phyloP scores from a whole-genome alignment of 2,797 vertebrate genomes.

The Notolabrus celidotus region DNA sequence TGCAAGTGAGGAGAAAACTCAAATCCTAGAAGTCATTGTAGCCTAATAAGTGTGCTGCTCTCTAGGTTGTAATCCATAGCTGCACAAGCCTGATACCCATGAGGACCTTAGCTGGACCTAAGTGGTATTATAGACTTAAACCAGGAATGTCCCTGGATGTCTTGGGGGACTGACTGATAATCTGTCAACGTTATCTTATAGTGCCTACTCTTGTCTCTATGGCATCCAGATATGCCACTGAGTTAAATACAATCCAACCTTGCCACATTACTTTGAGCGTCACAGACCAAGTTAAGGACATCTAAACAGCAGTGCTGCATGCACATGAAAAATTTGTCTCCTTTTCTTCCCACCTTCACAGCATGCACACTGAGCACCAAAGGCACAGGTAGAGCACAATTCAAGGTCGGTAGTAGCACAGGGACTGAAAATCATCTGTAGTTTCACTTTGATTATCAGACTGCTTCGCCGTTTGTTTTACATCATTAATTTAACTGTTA shows the following conservation, averaged over 20 bases:
- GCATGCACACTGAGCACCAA: neutral
- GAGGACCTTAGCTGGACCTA: constrained; percentile 49
- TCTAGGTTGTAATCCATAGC: constrained; percentile 35
- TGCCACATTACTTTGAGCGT: neutral
- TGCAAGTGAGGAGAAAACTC: too few relatives aligned
- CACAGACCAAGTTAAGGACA: neutral
- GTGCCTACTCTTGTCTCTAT: constrained; percentile 9
- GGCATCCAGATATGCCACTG: neutral
- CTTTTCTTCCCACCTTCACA: neutral
- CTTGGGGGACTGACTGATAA: constrained; percentile 56
- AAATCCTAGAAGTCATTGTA: too few relatives aligned
- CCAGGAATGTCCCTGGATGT: constrained; percentile 47
- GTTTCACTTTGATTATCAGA: constrained; percentile 4
- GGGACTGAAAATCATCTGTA: neutral
- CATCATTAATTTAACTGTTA: neutral
- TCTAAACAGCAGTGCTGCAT: neutral
- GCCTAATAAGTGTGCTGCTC: neutral
- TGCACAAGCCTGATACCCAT: constrained; percentile 21
- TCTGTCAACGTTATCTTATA: constrained; percentile 43
- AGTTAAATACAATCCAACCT: neutral
- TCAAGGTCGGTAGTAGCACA: constrained; percentile 8
- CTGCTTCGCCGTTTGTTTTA: neutral
- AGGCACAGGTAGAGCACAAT: constrained; percentile 2
- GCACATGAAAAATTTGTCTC: constrained; percentile 11
- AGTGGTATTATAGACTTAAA: constrained; percentile 65